A percentile compares a stretch with the other conserved stretches of the same genome.
phyloP scores from a whole-genome alignment of 2,797 vertebrate species.

The Gymnopithys bicolor region DNA sequence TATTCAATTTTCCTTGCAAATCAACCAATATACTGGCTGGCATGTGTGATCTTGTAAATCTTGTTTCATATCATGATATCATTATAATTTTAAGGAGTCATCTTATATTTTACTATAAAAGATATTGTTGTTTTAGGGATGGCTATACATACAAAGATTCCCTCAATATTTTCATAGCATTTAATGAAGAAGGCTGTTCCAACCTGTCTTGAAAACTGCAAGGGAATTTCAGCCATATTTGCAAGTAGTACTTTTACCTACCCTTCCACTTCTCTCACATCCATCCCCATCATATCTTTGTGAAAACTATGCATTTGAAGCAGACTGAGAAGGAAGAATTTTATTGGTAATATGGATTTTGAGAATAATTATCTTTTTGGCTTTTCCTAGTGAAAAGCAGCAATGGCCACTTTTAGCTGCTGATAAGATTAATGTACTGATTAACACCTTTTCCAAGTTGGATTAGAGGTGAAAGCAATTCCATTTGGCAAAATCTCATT shows the following conservation, averaged over 20 bases:
- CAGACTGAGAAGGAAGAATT: slow-evolving; percentile 19
- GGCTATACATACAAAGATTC: neutral
- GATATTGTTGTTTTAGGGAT: neutral
- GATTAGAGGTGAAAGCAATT: slow-evolving; percentile 73
- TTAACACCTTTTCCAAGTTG: slow-evolving; percentile 74
- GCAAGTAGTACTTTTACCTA: neutral
- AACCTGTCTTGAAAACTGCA: neutral
- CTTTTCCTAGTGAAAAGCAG: slow-evolving; percentile 61
- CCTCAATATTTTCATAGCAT: neutral
- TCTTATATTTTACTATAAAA: neutral
- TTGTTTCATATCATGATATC: neutral
- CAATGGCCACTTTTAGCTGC: slow-evolving; percentile 56
- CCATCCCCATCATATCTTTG: slow-evolving; percentile 30
- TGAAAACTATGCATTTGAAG: slow-evolving; percentile 8
- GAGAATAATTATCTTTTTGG: slow-evolving; percentile 72
- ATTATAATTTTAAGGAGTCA: neutral
- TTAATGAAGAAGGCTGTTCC: neutral
- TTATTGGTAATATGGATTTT: slow-evolving; percentile 65
- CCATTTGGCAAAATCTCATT: slow-evolving; percentile 72
- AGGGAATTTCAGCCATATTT: neutral
- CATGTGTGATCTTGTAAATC: neutral
- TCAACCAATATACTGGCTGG: neutral
- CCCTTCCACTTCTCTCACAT: neutral
- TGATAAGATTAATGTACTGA: slow-evolving; percentile 79
- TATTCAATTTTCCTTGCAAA: neutral